Percentiles rank a stretch among this genome's conserved stretches.
phyloP scores from a whole-genome alignment of 2,888 invertebrate genomes.

The Hydrotaea diabolus region DNA sequence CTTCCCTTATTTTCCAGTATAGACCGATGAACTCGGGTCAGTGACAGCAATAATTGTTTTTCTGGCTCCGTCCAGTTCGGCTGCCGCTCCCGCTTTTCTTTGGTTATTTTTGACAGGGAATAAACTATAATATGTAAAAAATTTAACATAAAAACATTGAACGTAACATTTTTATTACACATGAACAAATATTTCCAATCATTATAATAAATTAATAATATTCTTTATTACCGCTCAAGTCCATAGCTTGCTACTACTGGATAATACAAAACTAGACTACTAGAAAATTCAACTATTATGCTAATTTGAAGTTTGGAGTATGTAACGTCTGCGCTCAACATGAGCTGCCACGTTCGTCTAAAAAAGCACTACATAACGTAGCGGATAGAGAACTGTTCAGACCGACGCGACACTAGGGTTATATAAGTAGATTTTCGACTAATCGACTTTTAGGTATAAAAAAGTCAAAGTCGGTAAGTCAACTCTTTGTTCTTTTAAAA shows the following conservation, averaged over 20 bases:
- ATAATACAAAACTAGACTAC: constrained; percentile 42
- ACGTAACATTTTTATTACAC: background rate
- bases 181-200: background rate
- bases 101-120: constrained; percentile 53
- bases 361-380: too few species aligned
- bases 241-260: constrained; percentile 62
- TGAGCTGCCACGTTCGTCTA: too few species aligned
- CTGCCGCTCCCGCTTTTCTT: constrained; percentile 68
- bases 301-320: constrained; percentile 47
- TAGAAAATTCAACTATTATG: constrained; percentile 45
- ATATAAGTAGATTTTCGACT: too few species aligned
- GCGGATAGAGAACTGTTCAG: too few species aligned
- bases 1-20: constrained; percentile 68
- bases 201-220: constrained; percentile 21
- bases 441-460: too few species aligned
- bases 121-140: constrained; percentile 49
- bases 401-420: too few species aligned
- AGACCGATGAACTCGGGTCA: constrained; percentile 57
- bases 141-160: background rate
- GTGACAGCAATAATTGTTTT: constrained; percentile 64
- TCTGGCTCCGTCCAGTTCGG: constrained; percentile 70
- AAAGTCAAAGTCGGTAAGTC: too few species aligned
- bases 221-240: constrained; percentile 62
- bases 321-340: constrained; percentile 48
- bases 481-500: too few species aligned